These are phyloP conservation scores for Cataglyphis livida DNA, from an alignment of 2,888 invertebrate genomes.

Conservation along the genomic window DNA sequence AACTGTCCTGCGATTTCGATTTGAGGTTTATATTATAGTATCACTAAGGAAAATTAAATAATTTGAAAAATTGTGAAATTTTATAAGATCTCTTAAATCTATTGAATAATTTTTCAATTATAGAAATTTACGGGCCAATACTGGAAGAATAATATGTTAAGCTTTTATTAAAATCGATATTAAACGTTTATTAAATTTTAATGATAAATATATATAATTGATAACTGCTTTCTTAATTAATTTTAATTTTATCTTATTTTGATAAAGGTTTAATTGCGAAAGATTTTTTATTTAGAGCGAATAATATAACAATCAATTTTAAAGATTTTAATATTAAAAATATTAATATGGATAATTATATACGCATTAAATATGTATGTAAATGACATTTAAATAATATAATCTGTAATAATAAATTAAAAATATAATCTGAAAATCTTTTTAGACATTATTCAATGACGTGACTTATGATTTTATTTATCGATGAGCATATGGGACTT, in stretches of 20 bases:
- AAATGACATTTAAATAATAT: background rate
- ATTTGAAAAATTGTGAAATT: background rate
- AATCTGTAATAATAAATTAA: too few species aligned
- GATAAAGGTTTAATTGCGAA: background rate
- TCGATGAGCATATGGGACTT: constrained; percentile 26
- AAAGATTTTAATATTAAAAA: constrained; percentile 1
- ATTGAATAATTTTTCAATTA: background rate
- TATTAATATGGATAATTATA: background rate
- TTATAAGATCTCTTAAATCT: background rate
- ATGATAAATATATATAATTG: background rate
- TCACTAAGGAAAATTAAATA: background rate
- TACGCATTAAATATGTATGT: background rate
- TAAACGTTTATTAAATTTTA: background rate
- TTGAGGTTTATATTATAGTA: background rate
- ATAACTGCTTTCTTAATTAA: background rate
- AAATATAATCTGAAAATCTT: background rate
- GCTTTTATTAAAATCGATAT: background rate
- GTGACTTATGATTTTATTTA: constrained; percentile 35
- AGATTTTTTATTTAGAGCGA: background rate
- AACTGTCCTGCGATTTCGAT: background rate
- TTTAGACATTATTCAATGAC: background rate
- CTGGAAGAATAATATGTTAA: background rate
- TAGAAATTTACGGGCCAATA: background rate
- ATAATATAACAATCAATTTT: background rate
- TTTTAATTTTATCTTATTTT: background rate